Evolutionary conservation across 1,140 invertebrate species (phyloP).

Genomic region (Atopsyche davidsoni): DNA sequence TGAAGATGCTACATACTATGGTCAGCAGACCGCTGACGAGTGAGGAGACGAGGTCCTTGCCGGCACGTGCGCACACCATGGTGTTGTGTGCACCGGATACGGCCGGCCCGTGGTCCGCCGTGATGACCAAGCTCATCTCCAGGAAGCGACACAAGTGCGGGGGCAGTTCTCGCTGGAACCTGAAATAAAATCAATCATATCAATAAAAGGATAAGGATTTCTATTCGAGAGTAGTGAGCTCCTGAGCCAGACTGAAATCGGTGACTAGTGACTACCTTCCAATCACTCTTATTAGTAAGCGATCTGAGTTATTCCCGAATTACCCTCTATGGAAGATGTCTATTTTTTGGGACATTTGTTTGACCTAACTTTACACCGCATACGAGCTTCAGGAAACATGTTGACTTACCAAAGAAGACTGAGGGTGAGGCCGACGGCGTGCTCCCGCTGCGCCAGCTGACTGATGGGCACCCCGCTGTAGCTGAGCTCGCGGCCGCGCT

Average conservation of each 20-base stretch:
- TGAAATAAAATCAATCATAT: too few relatives aligned
- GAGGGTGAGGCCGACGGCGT: slow-evolving; percentile 97
- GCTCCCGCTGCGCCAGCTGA: slow-evolving; percentile 79
- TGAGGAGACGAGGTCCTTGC: slow-evolving; percentile 97
- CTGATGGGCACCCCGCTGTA: slow-evolving; percentile 99
- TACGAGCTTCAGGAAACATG: too few relatives aligned
- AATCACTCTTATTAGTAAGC: too few relatives aligned
- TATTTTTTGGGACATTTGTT: too few relatives aligned
- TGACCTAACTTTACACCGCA: too few relatives aligned
- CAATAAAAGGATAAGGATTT: too few relatives aligned
- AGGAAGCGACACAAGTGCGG: slow-evolving; percentile 95
- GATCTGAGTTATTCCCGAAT: too few relatives aligned
- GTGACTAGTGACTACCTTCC: too few relatives aligned
- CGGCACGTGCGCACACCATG: slow-evolving; percentile 96
- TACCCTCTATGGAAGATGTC: too few relatives aligned
- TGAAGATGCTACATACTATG: slow-evolving; percentile 68
- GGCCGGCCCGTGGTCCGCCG: slow-evolving; percentile 98
- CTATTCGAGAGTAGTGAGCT: too few relatives aligned
- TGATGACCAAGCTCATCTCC: slow-evolving; percentile 99
- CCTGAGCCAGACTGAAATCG: too few relatives aligned
- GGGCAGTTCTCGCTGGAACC: slow-evolving; percentile 92
- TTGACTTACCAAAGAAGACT: slow-evolving; percentile 85
- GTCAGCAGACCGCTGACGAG: slow-evolving; percentile 95
- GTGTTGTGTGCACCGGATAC: slow-evolving; percentile 99
- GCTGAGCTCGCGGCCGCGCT: slow-evolving; percentile 93